Percentiles rank a stretch among this genome's conserved stretches.
Conservation (phyloP, 2,797 vertebrate species). For the Trachops cirrhosus region DNA sequence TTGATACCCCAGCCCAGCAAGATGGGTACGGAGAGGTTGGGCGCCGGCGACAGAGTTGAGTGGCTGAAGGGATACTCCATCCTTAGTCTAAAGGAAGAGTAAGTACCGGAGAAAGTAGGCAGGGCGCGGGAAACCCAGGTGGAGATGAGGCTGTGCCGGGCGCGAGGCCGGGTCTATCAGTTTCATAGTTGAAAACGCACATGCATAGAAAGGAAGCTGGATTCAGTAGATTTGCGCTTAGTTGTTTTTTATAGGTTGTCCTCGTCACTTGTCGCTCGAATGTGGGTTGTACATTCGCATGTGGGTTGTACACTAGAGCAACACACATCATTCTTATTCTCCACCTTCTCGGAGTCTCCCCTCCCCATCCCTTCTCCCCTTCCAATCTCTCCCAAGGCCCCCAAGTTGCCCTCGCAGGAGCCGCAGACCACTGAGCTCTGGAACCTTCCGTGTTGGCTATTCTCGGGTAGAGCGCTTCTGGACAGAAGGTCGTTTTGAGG, state of each 20-base stretch:
- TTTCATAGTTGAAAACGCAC: conserved; percentile 55
- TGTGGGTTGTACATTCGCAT: conserved; percentile 65
- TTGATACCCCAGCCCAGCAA: conserved; percentile 61
- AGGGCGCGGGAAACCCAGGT: background rate
- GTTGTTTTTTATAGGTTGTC: conserved; percentile 39
- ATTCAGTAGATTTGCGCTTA: background rate
- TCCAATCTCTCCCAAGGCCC: background rate
- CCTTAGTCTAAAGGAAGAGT: background rate
- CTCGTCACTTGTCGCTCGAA: conserved; percentile 64
- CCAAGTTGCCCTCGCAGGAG: background rate
- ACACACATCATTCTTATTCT: conserved; percentile 56
- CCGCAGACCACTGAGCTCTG: accelerated
- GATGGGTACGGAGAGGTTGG: conserved; percentile 49
- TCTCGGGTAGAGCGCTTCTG: accelerated
- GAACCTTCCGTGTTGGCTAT: accelerated
- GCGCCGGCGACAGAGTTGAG: background rate
- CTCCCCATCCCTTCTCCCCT: background rate
- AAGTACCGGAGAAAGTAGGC: background rate
- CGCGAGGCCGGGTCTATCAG: background rate
- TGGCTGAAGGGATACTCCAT: conserved; percentile 63
- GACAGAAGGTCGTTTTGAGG: background rate
- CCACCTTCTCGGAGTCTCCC: conserved; percentile 48
- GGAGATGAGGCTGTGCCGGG: background rate
- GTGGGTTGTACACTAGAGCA: conserved; percentile 67
- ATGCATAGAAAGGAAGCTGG: background rate